Conservation (phyloP, 2,797 vertebrate species). For the Sphaeramia orbicularis region DNA sequence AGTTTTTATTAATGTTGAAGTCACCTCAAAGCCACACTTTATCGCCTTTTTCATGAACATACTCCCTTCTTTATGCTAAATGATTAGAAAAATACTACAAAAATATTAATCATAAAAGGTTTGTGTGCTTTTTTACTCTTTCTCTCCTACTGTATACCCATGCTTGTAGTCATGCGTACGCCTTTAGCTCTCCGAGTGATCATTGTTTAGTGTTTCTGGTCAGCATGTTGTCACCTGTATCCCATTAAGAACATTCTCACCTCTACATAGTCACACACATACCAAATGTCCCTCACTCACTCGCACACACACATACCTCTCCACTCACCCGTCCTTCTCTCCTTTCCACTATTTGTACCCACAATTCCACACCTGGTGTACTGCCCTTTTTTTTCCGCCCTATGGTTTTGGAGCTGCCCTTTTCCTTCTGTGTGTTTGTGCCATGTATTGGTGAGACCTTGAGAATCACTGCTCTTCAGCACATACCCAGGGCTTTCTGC, state of each 20-base stretch:
- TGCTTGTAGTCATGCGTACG: conserved; percentile 25
- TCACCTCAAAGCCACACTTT: conserved; percentile 41
- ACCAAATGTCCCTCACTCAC: conserved; percentile 44
- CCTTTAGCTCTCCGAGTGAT: conserved; percentile 76
- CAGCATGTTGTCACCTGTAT: conserved; percentile 87
- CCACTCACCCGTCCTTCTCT: conserved; percentile 58
- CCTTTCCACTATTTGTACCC: conserved; percentile 53
- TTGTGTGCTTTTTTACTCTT: conserved; percentile 9
- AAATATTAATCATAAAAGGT: neutral
- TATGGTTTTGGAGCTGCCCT: conserved; percentile 51
- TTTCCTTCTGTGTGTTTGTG: conserved; percentile 30
- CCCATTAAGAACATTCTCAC: conserved; percentile 84
- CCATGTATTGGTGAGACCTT: conserved; percentile 46
- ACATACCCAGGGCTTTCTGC: conserved; percentile 40
- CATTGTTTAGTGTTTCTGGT: conserved; percentile 81
- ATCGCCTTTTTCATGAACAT: conserved; percentile 29
- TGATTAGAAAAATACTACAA: conserved; percentile 26
- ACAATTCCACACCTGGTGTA: conserved; percentile 63
- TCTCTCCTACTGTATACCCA: conserved; percentile 30
- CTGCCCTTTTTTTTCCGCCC: conserved; percentile 45
- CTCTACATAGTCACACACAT: conserved; percentile 74
- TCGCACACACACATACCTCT: conserved; percentile 44
- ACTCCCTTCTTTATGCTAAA: conserved; percentile 11
- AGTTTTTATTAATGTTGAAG: conserved; percentile 26
- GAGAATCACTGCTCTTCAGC: conserved; percentile 39